These are phyloP conservation scores for Microchirus variegatus DNA, from an alignment of 2,797 vertebrate species.

Conservation along the genomic window DNA sequence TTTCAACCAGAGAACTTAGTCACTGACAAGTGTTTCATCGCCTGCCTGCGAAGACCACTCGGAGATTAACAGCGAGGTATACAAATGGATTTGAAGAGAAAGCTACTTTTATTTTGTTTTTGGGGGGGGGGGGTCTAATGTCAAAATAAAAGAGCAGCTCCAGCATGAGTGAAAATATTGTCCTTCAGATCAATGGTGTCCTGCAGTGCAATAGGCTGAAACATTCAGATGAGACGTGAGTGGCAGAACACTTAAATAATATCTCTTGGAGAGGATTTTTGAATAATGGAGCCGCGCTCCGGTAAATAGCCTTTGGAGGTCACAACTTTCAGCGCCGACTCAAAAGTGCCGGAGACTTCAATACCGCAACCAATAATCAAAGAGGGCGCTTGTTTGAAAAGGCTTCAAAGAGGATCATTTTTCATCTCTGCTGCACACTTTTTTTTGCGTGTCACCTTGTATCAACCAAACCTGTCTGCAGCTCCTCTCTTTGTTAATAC, in stretches of 20 bases:
- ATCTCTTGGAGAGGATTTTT: conserved; percentile 66
- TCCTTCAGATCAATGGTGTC: conserved; percentile 72
- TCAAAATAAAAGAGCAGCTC: conserved; percentile 58
- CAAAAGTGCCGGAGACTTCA: conserved; percentile 34
- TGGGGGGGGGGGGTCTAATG: conserved; percentile 45
- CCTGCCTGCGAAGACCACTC: conserved; percentile 38
- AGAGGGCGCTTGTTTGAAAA: conserved; percentile 36
- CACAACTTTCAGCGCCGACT: conserved; percentile 42
- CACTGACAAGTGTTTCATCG: conserved; percentile 50
- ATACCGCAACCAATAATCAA: conserved; percentile 39
- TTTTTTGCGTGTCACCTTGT: not conserved
- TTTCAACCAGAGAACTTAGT: conserved; percentile 38
- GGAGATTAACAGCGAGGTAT: conserved; percentile 58
- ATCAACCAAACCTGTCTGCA: not conserved
- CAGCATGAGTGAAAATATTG: conserved; percentile 66
- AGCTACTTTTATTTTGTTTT: conserved; percentile 25
- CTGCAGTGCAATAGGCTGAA: conserved; percentile 68
- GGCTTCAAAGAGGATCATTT: conserved; percentile 14
- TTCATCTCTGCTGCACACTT: conserved; percentile 7
- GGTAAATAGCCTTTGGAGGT: conserved; percentile 62
- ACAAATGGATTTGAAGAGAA: conserved; percentile 60
- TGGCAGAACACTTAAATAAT: conserved; percentile 62
- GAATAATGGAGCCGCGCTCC: conserved; percentile 49
- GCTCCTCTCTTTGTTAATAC: too few species aligned
- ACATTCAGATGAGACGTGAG: conserved; percentile 70